Percentiles rank a stretch among this genome's conserved stretches.
phyloP scores from a whole-genome alignment of 1,140 invertebrate species.

The Acyrthosiphon pisum region DNA sequence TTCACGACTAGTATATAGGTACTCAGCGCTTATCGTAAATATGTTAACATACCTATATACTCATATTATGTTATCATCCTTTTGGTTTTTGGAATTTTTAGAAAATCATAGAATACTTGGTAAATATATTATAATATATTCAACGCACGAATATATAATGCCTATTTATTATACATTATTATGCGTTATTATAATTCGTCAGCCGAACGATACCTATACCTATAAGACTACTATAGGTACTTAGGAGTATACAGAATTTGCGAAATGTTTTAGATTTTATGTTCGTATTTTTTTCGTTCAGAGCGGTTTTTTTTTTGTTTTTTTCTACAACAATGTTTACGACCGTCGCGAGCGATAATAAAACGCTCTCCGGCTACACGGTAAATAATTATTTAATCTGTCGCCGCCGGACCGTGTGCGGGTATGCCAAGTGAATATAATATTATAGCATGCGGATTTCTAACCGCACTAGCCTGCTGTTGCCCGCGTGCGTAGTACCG shows the following conservation, averaged over 20 bases:
- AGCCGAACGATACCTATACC: no score
- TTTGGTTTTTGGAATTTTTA: not conserved
- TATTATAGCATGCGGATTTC: not conserved
- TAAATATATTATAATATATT: no score
- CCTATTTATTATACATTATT: no score
- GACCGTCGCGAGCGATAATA: not conserved
- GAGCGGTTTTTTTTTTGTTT: not conserved
- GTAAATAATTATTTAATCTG: conserved; percentile 34
- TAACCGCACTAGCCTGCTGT: not conserved
- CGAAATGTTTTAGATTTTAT: not conserved
- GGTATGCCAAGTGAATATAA: conserved; percentile 9
- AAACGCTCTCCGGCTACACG: not conserved
- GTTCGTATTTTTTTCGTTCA: not conserved
- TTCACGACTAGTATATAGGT: not conserved
- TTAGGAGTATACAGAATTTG: not conserved
- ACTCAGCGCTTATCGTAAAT: not conserved
- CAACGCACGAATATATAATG: no score
- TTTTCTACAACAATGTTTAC: not conserved
- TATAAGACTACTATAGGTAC: no score
- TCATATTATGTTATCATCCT: no score
- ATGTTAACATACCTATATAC: not conserved
- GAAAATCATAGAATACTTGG: not conserved
- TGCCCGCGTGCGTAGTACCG: not conserved
- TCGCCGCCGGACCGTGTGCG: not conserved
- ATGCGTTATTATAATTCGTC: no score